Evolutionary conservation across 1,140 invertebrate genomes (phyloP).

Genomic region (Drosophila athabasca): DNA sequence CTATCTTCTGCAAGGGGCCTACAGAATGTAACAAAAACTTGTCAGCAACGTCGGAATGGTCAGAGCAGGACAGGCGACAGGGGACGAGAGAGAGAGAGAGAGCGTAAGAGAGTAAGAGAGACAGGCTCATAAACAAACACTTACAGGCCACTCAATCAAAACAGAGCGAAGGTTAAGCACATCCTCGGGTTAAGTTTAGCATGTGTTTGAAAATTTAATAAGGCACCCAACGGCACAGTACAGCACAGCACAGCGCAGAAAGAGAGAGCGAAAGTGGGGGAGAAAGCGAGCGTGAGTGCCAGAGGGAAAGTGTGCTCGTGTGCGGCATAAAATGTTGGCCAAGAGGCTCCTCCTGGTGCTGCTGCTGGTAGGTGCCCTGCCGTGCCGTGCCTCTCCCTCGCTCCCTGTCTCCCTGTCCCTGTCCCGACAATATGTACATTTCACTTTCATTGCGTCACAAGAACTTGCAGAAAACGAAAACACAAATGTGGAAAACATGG

Average conservation of each 20-base stretch:
- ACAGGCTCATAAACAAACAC: constrained; percentile 68
- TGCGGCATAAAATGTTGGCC: constrained; percentile 57
- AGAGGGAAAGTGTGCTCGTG: constrained; percentile 24
- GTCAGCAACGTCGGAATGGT: too few relatives aligned
- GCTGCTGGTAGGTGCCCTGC: too few relatives aligned
- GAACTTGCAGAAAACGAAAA: constrained; percentile 34
- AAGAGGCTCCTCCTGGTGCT: constrained; percentile 21
- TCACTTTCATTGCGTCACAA: constrained; percentile 57
- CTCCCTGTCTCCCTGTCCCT: not conserved
- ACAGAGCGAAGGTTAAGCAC: constrained; percentile 80
- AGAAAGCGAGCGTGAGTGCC: too few relatives aligned
- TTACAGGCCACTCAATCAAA: constrained; percentile 76
- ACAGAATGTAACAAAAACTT: too few relatives aligned
- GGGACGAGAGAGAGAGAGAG: not conserved
- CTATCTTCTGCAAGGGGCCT: too few relatives aligned
- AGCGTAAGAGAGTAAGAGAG: constrained; percentile 4
- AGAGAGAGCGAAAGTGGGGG: not conserved
- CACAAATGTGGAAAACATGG: constrained; percentile 17
- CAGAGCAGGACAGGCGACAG: not conserved
- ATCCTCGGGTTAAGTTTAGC: constrained; percentile 78
- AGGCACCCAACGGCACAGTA: constrained; percentile 37
- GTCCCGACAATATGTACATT: constrained; percentile 4
- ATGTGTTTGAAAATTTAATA: constrained; percentile 82
- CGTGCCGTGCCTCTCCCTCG: not conserved
- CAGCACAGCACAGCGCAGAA: constrained; percentile 20